These are phyloP conservation scores for Argyrosomus regius DNA, from an alignment of 2,797 vertebrate species.

Conservation along the genomic window DNA sequence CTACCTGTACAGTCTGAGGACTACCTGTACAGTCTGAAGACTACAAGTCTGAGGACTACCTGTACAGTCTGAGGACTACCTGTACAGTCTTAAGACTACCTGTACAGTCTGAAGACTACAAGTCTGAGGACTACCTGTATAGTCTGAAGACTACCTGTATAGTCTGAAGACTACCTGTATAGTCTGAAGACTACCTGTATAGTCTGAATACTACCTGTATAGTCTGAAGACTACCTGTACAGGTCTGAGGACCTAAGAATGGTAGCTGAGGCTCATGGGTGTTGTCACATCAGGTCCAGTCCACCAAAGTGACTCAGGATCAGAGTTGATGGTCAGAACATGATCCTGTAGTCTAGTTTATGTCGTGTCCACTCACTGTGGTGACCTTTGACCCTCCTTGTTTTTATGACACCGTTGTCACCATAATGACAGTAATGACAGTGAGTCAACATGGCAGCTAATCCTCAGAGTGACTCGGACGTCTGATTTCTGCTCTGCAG, in stretches of 20 bases:
- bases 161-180: neutral
- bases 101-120: neutral
- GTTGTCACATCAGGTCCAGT: neutral
- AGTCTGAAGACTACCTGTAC: too few species aligned
- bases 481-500: neutral
- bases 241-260: neutral
- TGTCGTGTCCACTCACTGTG: neutral
- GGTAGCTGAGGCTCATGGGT: neutral
- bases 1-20: neutral
- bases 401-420: conserved; percentile 15
- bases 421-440: conserved; percentile 8
- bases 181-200: neutral
- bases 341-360: neutral
- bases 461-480: neutral
- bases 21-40: neutral
- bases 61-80: neutral
- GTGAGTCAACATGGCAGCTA: conserved; percentile 10
- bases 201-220: neutral
- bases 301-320: neutral
- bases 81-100: too few species aligned
- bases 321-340: neutral
- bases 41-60: neutral
- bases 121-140: neutral
- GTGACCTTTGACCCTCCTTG: conserved; percentile 10
- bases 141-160: neutral